Evolutionary conservation across 92 coral and sea anemone genomes (phyloP).

Genomic region (Heliopora coerulea): DNA sequence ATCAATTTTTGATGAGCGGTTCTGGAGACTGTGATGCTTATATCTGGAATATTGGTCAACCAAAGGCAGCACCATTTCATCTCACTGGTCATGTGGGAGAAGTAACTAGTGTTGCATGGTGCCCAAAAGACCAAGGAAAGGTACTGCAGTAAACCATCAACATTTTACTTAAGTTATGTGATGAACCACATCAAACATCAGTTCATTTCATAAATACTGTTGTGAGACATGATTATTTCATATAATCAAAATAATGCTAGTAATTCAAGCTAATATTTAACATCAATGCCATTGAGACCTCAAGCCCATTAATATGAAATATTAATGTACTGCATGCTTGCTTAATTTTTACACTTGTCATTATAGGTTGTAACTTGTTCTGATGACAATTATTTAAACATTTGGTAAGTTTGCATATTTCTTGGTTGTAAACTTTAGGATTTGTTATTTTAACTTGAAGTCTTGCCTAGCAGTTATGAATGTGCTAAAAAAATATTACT

Average conservation of each 20-base stretch:
- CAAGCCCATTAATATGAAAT: not conserved
- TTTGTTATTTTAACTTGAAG: too few species aligned
- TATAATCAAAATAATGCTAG: too few species aligned
- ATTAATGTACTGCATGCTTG: not conserved
- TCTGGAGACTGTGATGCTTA: constrained; percentile 84
- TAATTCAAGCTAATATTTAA: too few species aligned
- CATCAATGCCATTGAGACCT: too few species aligned
- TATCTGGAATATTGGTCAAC: constrained; percentile 80
- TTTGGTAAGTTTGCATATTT: constrained; percentile 66
- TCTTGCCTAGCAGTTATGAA: too few species aligned
- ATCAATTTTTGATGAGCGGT: constrained; percentile 75
- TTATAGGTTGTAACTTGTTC: constrained; percentile 87
- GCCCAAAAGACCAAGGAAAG: constrained; percentile 86
- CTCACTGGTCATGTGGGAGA: constrained; percentile 85
- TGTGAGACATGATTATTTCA: not conserved
- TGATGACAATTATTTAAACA: constrained; percentile 85
- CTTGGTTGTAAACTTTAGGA: too few species aligned
- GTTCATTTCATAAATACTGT: too few species aligned
- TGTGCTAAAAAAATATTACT: not conserved
- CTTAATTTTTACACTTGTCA: constrained; percentile 1
- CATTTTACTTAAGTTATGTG: too few species aligned
- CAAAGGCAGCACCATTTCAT: constrained; percentile 66
- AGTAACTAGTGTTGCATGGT: constrained; percentile 96
- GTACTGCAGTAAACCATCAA: constrained; percentile 35
- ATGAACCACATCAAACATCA: too few species aligned